Evolutionary conservation across 2,113 vertebrate species (phyloP), one percentile per base, ranked within the genome.

Genomic region (Notechis scutatus): DNA sequence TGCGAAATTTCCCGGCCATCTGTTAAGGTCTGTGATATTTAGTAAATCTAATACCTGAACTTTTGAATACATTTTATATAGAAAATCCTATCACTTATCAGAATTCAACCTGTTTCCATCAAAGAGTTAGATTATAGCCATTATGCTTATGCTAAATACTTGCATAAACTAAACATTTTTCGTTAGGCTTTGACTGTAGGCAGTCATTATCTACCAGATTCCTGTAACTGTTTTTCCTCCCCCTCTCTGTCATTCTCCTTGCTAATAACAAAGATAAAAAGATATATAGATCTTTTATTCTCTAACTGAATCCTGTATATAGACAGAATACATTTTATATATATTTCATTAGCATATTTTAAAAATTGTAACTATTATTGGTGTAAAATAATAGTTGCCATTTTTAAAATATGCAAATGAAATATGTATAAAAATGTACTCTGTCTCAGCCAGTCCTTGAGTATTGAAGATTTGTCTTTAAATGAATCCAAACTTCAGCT

Each of bases 1-100:
- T 99, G 99, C 97, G 99, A 99, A 98, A 98, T 99, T 95, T 99
- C 99, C 93, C 98, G 98, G 95, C 98, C 99, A 97, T 97, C 97
- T 89, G 97, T 98, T 74, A 99, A 99, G 97, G 99, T 99, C 87
- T 93, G 94, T 97, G 94, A 92, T 42, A 42, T 20, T 45, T 5
- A 81, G 3, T 90, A 2, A 74, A 74, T 45, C 94, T 88, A 88
- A 11, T 92, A 89, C 64, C 39, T 94, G 92, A 95, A 9, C 24
- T 81, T 89, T 45, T 81, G 8, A 47, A 5, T 47, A 47, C 24
- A 9, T 42, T 29, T 88, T 89, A 34, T 47, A n/a, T n/a, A 85
- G 50, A 89, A 89, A 29, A 89, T 9, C 3, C 81, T 50, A 4
- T 59, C n/a, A 21, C 8, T 6, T 4, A 12, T 39, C 23, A 64